phyloP scores from a whole-genome alignment of 1,140 invertebrate genomes.

The Leptinotarsa lineolata region DNA sequence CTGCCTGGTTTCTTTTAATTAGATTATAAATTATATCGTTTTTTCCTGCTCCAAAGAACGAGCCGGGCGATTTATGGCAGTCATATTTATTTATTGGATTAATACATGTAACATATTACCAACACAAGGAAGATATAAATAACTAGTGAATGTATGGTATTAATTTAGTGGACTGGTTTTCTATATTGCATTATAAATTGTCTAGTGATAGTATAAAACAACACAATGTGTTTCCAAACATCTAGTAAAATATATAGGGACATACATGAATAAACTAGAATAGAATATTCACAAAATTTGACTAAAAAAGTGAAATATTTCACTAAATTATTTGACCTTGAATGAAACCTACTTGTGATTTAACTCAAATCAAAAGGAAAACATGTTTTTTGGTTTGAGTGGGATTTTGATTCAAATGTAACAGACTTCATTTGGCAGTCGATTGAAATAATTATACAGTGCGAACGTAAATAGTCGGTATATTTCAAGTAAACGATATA shows the following conservation, averaged over 20 bases:
- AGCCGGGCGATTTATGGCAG: conserved; percentile 54
- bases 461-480: too few relatives aligned
- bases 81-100: conserved; percentile 59
- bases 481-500: too few relatives aligned
- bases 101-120: conserved; percentile 58
- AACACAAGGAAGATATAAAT: conserved; percentile 57
- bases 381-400: too few relatives aligned
- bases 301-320: too few relatives aligned
- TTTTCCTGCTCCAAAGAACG: conserved; percentile 39
- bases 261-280: too few relatives aligned
- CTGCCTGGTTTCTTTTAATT: conserved; percentile 45
- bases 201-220: conserved; percentile 35
- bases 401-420: too few relatives aligned
- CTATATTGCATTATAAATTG: conserved; percentile 52
- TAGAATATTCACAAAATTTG: too few relatives aligned
- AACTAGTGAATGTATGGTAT: conserved; percentile 56
- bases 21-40: conserved; percentile 55
- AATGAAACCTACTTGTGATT: too few relatives aligned
- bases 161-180: conserved; percentile 55
- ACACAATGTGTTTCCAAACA: background rate
- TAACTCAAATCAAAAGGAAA: too few relatives aligned
- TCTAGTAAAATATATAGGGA: background rate
- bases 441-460: too few relatives aligned
- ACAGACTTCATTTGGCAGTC: too few relatives aligned
- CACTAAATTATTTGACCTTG: too few relatives aligned